Evolutionary conservation across 2,888 invertebrate genomes (phyloP).

Genomic region (Globia sparganii): DNA sequence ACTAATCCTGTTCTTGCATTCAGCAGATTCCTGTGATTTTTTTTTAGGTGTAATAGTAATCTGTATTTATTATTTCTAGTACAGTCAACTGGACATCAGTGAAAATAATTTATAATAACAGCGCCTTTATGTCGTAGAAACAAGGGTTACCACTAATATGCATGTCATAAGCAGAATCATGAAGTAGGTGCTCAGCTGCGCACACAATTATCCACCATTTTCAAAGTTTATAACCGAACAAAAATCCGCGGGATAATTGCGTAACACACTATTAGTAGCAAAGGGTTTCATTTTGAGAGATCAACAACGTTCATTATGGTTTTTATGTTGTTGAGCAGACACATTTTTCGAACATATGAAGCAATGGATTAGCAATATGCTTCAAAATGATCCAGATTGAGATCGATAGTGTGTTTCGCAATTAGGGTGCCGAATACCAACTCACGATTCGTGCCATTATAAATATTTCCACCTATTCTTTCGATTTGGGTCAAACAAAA

Average conservation of each 20-base stretch:
- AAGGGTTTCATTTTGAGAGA: too few relatives aligned
- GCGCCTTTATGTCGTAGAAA: not conserved
- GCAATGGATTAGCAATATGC: too few relatives aligned
- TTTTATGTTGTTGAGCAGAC: too few relatives aligned
- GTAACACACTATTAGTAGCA: too few relatives aligned
- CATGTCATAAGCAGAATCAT: not conserved
- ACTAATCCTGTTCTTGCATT: not conserved
- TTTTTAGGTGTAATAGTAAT: not conserved
- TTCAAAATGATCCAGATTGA: too few relatives aligned
- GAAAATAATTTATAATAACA: too few relatives aligned
- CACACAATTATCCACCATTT: not conserved
- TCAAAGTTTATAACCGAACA: not conserved
- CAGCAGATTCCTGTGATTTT: not conserved
- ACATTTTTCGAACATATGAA: too few relatives aligned
- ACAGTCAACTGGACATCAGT: not conserved
- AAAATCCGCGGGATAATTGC: too few relatives aligned
- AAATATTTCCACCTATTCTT: conserved; percentile 62
- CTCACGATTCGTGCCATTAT: not conserved
- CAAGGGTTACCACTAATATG: not conserved
- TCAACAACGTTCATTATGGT: too few relatives aligned
- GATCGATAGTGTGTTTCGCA: too few relatives aligned
- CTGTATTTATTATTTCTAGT: not conserved
- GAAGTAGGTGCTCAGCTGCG: not conserved
- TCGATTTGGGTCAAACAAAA: conserved; percentile 64
- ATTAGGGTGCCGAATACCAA: too few relatives aligned